Evolutionary conservation across 1,140 invertebrate species (phyloP).

Genomic region (Drosophila melanogaster): DNA sequence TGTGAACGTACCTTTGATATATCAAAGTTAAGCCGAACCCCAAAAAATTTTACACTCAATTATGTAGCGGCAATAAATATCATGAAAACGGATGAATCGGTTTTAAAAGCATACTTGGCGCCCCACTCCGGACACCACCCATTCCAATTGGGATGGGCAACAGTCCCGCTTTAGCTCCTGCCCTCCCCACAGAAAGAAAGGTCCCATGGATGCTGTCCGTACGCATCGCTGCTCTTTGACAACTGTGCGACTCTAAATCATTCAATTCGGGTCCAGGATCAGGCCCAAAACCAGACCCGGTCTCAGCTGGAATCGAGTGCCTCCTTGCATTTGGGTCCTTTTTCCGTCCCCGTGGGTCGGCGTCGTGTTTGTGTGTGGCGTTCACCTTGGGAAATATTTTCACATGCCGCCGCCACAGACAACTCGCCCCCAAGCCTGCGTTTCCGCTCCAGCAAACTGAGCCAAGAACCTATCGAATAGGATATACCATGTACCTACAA

Average conservation of each 20-base stretch:
- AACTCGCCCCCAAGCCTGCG: constrained; percentile 44
- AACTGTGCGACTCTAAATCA: constrained; percentile 79
- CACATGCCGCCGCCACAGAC: constrained; percentile 60
- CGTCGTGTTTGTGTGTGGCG: constrained; percentile 57
- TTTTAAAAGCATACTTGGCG: constrained; percentile 78
- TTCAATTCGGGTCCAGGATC: constrained; percentile 58
- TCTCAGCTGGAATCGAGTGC: constrained; percentile 67
- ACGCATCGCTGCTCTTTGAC: constrained; percentile 83
- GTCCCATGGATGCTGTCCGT: constrained; percentile 37
- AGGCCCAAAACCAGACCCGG: constrained; percentile 14
- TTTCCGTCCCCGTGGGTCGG: constrained; percentile 13
- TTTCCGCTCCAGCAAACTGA: constrained; percentile 71
- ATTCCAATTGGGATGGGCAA: constrained; percentile 30
- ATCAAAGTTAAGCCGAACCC: constrained; percentile 22
- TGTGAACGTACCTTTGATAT: neutral
- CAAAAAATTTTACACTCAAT: constrained; percentile 76
- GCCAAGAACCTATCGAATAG: constrained; percentile 35
- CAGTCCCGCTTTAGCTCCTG: neutral
- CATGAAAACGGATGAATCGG: constrained; percentile 69
- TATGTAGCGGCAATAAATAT: constrained; percentile 76
- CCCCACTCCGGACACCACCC: constrained; percentile 25
- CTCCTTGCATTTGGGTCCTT: constrained; percentile 44
- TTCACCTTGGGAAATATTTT: constrained; percentile 81
- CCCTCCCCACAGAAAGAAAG: neutral
- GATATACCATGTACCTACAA: constrained; percentile 15